Conservation (phyloP, 1,140 invertebrate species). For the Gonatopus flavifemur region DNA sequence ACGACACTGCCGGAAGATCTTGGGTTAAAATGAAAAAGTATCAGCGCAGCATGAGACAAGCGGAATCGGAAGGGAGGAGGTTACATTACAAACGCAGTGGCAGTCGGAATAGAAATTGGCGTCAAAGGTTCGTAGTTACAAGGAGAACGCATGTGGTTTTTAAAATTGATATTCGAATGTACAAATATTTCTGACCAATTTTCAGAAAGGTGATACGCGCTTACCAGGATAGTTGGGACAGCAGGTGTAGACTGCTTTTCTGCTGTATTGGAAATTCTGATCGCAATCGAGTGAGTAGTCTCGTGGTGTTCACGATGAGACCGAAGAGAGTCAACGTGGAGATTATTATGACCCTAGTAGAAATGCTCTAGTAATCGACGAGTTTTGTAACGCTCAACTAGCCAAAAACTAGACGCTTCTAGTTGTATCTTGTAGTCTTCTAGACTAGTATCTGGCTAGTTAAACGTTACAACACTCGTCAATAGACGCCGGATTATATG, state of each 20-base stretch:
- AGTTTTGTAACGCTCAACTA: too few relatives aligned
- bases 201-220: conserved; percentile 83
- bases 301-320: too few relatives aligned
- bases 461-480: too few relatives aligned
- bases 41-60: conserved; percentile 79
- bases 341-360: too few relatives aligned
- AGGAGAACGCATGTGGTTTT: too few relatives aligned
- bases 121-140: conserved; percentile 75
- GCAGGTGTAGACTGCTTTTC: conserved; percentile 80
- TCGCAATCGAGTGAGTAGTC: conserved; percentile 67
- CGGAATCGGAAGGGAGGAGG: conserved; percentile 64
- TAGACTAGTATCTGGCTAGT: too few relatives aligned
- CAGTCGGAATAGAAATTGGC: conserved; percentile 81
- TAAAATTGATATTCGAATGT: too few relatives aligned
- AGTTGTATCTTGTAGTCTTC: too few relatives aligned
- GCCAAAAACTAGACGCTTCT: too few relatives aligned
- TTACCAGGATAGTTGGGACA: conserved; percentile 90
- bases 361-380: too few relatives aligned
- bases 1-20: conserved; percentile 83
- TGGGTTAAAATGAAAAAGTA: conserved; percentile 94
- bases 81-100: conserved; percentile 79
- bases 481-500: too few relatives aligned
- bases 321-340: neutral
- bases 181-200: conserved; percentile 5
- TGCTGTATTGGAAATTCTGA: conserved; percentile 84